Evolutionary conservation across 2,888 invertebrate genomes (phyloP).

Genomic region (Amphimallon solstitiale): DNA sequence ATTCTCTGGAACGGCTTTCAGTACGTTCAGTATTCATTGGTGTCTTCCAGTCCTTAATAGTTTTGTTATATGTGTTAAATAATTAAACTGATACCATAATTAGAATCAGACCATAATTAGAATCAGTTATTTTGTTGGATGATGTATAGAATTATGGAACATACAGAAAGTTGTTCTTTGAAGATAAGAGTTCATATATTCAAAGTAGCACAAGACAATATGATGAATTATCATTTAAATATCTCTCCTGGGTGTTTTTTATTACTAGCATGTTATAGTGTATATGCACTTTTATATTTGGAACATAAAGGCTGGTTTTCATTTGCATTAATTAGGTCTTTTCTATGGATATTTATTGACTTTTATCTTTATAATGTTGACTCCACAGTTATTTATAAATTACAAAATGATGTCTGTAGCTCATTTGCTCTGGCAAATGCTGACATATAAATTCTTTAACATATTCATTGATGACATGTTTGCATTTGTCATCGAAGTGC

Average conservation of each 20-base stretch:
- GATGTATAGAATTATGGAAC: constrained; percentile 98
- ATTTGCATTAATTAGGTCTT: constrained; percentile 93
- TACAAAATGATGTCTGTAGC: constrained; percentile 99
- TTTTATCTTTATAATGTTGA: constrained; percentile 99
- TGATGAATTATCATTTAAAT: constrained; percentile 95
- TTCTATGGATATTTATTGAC: constrained; percentile 97
- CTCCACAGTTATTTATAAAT: constrained; percentile 99
- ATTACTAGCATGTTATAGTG: constrained; percentile 89
- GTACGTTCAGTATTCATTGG: constrained; percentile 98
- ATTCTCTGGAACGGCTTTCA: constrained; percentile 95
- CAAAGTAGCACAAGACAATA: constrained; percentile 93
- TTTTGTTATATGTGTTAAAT: constrained; percentile 95
- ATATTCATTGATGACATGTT: constrained; percentile 99
- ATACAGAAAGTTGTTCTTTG: constrained; percentile 93
- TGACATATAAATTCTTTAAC: constrained; percentile 99
- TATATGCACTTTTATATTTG: constrained; percentile 93
- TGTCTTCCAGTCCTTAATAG: constrained; percentile 96
- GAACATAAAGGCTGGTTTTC: constrained; percentile 99
- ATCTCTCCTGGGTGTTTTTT: constrained; percentile 97
- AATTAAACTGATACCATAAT: constrained; percentile 98
- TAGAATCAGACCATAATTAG: too few relatives aligned
- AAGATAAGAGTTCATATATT: constrained; percentile 97
- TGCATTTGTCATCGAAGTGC: constrained; percentile 99
- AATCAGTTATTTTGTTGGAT: constrained; percentile 92
- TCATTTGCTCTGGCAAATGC: constrained; percentile 99